Base-by-base conservation (phyloP, 2,113 vertebrate genomes). In the Nycticorax nycticorax region DNA sequence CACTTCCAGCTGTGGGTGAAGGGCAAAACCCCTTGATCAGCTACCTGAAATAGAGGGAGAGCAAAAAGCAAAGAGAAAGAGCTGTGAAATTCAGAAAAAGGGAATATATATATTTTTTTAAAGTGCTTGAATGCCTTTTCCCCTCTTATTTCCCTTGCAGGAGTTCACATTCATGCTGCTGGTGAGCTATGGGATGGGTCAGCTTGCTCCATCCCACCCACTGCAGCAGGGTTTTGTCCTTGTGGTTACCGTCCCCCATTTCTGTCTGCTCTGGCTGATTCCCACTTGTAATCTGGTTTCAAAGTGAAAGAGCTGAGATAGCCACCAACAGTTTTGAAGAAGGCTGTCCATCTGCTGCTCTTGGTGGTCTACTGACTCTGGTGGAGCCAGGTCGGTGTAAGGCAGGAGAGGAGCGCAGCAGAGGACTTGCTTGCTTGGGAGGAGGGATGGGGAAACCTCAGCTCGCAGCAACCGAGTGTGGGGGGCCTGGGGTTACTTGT, bases 1-100 rank as follows among this genome's bases (percentile, higher is more conserved):
- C 26, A 14, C 37, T 92, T 92, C 81, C 41, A 85, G 80, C 80
- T 82, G 85, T 37, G 64, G n/a, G 37, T 62, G 71, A 88, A 63
- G 55, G 45, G 35, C 56, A 56, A 69, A 57, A 50, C 26, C 19
- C 23, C 53, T 93, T 43, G 20, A 52, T 78, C 74, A 77, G 48
- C 39, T 48, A 21, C 37, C 47, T 72, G 59, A 87, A 83, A 56
- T 4, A 62, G 55, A 69, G 14, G 14, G 21, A 86, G 9, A 52
- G 9, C 22, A 52, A 50, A 88, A 72, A 59, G 12, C 33, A 59
- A 50, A 50, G 55, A 59, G 28, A 69, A 41, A 20, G 30, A 33
- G 28, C 18, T 60, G 23, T 8, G 4, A 59, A 67, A 52, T 43
- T 74, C 39, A 63, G 72, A 24, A 69, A 77, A 74, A 12, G 8